Base-by-base conservation (phyloP, 2,797 vertebrate species). In the Onychomys leucogaster region DNA sequence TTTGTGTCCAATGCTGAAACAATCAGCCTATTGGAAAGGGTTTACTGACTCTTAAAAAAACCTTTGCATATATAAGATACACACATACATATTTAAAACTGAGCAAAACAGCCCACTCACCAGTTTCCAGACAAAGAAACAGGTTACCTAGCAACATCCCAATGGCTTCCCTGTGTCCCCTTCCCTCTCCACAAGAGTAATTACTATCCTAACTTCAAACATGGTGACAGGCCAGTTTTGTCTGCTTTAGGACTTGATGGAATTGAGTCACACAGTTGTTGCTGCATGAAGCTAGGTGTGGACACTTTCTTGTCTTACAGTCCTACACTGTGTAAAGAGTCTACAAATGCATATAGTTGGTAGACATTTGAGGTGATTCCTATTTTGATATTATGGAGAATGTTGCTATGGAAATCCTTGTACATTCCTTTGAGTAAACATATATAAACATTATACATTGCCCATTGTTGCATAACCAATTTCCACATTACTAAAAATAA, bases 351-450 rank as follows among this genome's bases (percentile, higher is more conserved):
- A 41, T 75, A 85, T 19, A 84, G 13, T 41, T 67, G 61, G 23
- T 12, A 16, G 23, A 63, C 43, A 82, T 93, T 65, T 82, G 49
- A 93, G 57, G 37, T 71, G 27, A 90, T 93, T 69, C 55, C 55
- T 89, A n/a, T 92, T 96, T 91, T 57, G 52, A 34, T 41, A 90
- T 81, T 81, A 88, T 75, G 32, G 85, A 95, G 59, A 86, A 92
- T 49, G 43, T 85, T 55, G 41, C 95, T 32, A 19, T 65, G 34
- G 89, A 90, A 95, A 96, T 85, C 85, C 25, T 82, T 63, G n/a
- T 21, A 59, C 25, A 8, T 67, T 34, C 67, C 27, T 61, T 94
- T 92, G 27, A n/a, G 52, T 37, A 27, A 14, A 75, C 23, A 49
- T 59, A 85, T 55, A 34, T 76, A 91, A 96, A 69, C 73, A 92